phyloP scores from a whole-genome alignment of 2,113 vertebrate species.

The Aptenodytes patagonicus region DNA sequence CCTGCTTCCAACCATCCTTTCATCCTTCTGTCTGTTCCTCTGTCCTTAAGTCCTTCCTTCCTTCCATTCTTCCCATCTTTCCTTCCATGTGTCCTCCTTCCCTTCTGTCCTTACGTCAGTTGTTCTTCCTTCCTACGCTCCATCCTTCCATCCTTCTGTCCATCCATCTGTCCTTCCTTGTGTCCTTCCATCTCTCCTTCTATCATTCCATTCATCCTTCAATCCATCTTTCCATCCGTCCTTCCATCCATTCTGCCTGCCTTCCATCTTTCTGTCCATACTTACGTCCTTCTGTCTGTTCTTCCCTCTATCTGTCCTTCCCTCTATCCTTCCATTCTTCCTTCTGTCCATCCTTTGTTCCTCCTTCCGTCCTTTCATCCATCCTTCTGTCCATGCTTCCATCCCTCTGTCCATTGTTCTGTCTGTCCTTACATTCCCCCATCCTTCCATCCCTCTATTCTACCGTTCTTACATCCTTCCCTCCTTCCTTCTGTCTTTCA shows the following conservation, averaged over 20 bases:
- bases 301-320: neutral
- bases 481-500: too few species aligned
- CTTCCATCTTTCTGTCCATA: neutral
- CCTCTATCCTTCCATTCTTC: neutral
- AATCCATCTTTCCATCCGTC: neutral
- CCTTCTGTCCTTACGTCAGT: neutral
- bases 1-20: neutral
- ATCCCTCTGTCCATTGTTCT: neutral
- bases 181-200: neutral
- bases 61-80: neutral
- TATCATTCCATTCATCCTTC: neutral
- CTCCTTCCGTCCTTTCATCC: too few species aligned
- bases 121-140: neutral
- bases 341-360: too few species aligned
- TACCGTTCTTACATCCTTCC: neutral
- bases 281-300: neutral
- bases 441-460: neutral
- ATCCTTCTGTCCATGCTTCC: neutral
- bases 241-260: too few species aligned
- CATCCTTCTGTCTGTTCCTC: neutral
- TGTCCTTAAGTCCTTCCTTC: neutral
- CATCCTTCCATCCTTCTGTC: too few species aligned
- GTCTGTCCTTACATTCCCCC: neutral
- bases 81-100: neutral
- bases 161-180: neutral